Evolutionary conservation across 1,140 invertebrate genomes (phyloP).

Genomic region (Drosophila lini): DNA sequence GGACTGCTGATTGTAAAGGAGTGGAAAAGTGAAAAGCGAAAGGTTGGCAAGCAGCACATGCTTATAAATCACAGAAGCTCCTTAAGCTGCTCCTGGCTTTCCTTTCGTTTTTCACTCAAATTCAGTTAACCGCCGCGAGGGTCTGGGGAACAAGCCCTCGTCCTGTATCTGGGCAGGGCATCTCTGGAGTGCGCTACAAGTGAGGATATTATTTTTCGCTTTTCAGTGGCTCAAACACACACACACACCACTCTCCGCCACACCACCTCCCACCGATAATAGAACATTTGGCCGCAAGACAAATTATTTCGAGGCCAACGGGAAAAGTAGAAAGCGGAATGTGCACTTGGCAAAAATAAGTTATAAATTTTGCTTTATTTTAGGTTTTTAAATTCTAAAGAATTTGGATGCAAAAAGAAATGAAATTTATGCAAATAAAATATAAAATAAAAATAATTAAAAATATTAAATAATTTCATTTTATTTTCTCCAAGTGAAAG

Average conservation of each 20-base stretch:
- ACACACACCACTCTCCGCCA: conserved; percentile 9
- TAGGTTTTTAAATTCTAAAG: too few relatives aligned
- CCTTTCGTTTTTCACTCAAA: conserved; percentile 59
- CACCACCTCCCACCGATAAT: conserved; percentile 54
- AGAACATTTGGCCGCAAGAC: conserved; percentile 75
- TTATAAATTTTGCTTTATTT: neutral
- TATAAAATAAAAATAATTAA: neutral
- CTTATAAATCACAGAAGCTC: conserved; percentile 54
- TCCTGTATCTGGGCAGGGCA: conserved; percentile 55
- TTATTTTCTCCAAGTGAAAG: conserved; percentile 8
- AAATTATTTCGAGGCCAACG: conserved; percentile 59
- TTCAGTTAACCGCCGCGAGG: conserved; percentile 66
- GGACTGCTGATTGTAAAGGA: conserved; percentile 28
- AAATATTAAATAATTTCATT: neutral
- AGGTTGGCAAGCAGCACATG: conserved; percentile 47
- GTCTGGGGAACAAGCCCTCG: conserved; percentile 15
- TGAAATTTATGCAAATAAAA: neutral
- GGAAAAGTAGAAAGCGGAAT: conserved; percentile 33
- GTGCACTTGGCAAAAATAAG: conserved; percentile 9
- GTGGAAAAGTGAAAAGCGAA: conserved; percentile 27
- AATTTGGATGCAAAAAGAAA: too few relatives aligned
- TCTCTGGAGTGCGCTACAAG: conserved; percentile 47
- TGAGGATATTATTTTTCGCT: conserved; percentile 65
- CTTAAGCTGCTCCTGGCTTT: conserved; percentile 45
- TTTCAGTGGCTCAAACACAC: conserved; percentile 31